A percentile compares a stretch with the other conserved stretches of the same genome.
These are phyloP conservation scores for fruit fly (Drosophila melanogaster) DNA, from an alignment of 1,140 invertebrate species.

Conservation along the genomic window Release_6_plus_ISO1_MT NT_037436.4:13269001-13269500, in stretches of 20 bases:
- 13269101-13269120: conserved; percentile 21
- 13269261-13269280: neutral
- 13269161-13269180: conserved; percentile 45
- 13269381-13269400: too few species aligned
- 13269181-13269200: conserved; percentile 43
- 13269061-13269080: conserved; percentile 27
- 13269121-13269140: conserved; percentile 55
- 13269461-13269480: neutral
- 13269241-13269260: conserved; percentile 16
- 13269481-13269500: neutral
- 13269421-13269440: neutral
- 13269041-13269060: conserved; percentile 68
- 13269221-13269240: conserved; percentile 19
- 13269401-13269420: too few species aligned
- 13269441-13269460: neutral
- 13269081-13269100: conserved; percentile 7
- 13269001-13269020: conserved; percentile 75
- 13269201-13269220: conserved; percentile 21
- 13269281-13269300: neutral
- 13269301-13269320: neutral
- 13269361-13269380: too few species aligned
- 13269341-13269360: too few species aligned
- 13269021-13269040: conserved; percentile 65
- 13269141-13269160: conserved; percentile 57
- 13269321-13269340: neutral